Evolutionary conservation across 2,888 invertebrate genomes (phyloP), one percentile per base, ranked within the genome.

Genomic region (Amblyteles armatorius): DNA sequence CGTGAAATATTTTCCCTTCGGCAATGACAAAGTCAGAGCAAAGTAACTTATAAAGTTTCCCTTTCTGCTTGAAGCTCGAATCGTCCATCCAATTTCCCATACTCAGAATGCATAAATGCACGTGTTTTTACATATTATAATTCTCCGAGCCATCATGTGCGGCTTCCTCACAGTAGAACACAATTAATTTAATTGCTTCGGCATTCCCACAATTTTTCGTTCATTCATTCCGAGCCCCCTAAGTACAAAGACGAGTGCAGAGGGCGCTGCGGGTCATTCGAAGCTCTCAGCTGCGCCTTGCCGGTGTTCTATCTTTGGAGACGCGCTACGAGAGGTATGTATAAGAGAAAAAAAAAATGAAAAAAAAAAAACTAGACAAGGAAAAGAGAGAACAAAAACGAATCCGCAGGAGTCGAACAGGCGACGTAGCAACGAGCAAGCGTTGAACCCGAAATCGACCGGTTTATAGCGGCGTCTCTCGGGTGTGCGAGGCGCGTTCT

Each of bases 361-460:
- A 16, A 5, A 16, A 13, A 48, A 2, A 40, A 3, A 48, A 16
- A 22, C 33, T 4, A 48, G 44, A 16, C 3, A 48, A 11, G 11
- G 11, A 16, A 48, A 22, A 73, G 55, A 13, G 60, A 57, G 44
- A 6, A 55, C 1, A 72, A 65, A 55, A 72, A 26, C 73, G 33
- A 29, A 79, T 52, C 16, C 55, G 22, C 77, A 77, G 50, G 26
- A 79, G 76, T 76, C 63, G 48, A 60, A 74, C 82, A 63, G 77
- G 19, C 33, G 36, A 76, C 74, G 48, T 63, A 33, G 74, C 74
- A 73, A 84, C 76, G 57, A 40, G 82, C 82, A 76, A 57, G 22
- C 85, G 82, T 82, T 82, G 79, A 82, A 85, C 82, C 76, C 82
- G 13, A 82, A 85, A 85, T 82, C 85, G 79, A 85, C 85, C 85